phyloP scores from a whole-genome alignment of 2,113 vertebrate species.

The Cettia cetti region DNA sequence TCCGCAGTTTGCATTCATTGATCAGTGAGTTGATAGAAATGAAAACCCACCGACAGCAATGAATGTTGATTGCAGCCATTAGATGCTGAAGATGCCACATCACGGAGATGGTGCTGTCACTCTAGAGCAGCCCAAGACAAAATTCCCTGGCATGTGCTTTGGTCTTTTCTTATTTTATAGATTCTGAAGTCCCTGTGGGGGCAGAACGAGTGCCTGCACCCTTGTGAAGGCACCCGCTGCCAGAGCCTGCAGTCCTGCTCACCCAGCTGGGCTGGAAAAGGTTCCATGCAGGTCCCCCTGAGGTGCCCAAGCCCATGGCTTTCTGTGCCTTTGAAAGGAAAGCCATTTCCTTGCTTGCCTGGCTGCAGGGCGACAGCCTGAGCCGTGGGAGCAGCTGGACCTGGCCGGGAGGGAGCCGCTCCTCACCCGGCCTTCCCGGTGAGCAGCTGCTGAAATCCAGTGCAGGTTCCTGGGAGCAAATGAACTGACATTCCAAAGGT shows the following conservation, averaged over 20 bases:
- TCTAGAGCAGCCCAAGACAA: background rate
- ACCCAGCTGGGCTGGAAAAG: background rate
- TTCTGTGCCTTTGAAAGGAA: background rate
- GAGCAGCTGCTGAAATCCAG: slow-evolving; percentile 39
- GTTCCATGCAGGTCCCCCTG: fast-evolving
- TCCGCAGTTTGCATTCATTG: slow-evolving; percentile 99
- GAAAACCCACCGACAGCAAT: slow-evolving; percentile 99
- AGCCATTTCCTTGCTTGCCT: fast-evolving
- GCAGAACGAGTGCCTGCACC: too few species aligned
- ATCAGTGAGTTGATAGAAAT: slow-evolving; percentile 90
- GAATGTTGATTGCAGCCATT: slow-evolving; percentile 99
- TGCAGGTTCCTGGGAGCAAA: slow-evolving; percentile 21
- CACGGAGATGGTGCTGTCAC: fast-evolving
- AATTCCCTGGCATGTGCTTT: background rate
- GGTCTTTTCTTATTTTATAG: background rate
- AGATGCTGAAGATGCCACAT: background rate
- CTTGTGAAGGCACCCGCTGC: background rate
- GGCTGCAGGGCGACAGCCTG: background rate
- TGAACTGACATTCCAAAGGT: slow-evolving; percentile 36
- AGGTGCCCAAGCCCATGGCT: background rate
- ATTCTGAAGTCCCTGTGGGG: background rate
- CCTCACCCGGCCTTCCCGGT: background rate
- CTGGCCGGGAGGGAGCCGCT: background rate
- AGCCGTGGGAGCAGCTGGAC: slow-evolving; percentile 21
- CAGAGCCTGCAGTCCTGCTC: background rate